Base-by-base conservation (phyloP, 1,140 invertebrate species). In the Lycorma delicatula region DNA sequence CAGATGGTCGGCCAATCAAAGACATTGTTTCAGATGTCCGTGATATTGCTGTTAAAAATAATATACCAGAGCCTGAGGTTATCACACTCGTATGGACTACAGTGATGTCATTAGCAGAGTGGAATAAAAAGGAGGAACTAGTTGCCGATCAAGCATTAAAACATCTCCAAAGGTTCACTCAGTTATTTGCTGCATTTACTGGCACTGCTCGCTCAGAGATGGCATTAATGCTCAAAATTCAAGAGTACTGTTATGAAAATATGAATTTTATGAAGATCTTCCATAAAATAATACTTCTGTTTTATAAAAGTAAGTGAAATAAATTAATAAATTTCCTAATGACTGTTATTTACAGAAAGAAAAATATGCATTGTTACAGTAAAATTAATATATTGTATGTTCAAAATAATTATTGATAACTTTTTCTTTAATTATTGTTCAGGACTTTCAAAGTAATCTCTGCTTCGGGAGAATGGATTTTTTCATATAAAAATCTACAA, bases 241-340 rank as follows among this genome's bases (percentile, higher is more conserved):
- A 97, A 75, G 93, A 97, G 70, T 98, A 89, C 75, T 98, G 94
- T 75, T 97, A 97, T 73, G 93, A 95, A 69, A 97, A 98, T 77
- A 97, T 97, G 91, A 93, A 90, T 73, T 97, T 98, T 73, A 93
- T 97, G 89, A 94, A 95, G 74, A 90, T 91, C 71, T 98, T 97
- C 82, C 91, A 93, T 69, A 97, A 97, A 76, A 95, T 98, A 67
- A 86, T 97, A 67, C 81, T 97, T 72, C 83, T 97, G 65, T 87
- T 97, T 75, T 98, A 98, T 77, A 95, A 94, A 82, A 90, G 86
- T 84, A 76, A 76, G 79, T 72, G 13, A 11, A 9, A n/a, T n/a
- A n/a, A n/a, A n/a, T n/a, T 28, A 18, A 9, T 12, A 20, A 25
- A 28, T 9, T 6, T 25, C 18, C 9, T 11, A 12, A 28, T 11